Evolutionary conservation across 2,797 vertebrate genomes (phyloP), one percentile per base, ranked within the genome.

Genomic region (Pseudomugil tenellus): DNA sequence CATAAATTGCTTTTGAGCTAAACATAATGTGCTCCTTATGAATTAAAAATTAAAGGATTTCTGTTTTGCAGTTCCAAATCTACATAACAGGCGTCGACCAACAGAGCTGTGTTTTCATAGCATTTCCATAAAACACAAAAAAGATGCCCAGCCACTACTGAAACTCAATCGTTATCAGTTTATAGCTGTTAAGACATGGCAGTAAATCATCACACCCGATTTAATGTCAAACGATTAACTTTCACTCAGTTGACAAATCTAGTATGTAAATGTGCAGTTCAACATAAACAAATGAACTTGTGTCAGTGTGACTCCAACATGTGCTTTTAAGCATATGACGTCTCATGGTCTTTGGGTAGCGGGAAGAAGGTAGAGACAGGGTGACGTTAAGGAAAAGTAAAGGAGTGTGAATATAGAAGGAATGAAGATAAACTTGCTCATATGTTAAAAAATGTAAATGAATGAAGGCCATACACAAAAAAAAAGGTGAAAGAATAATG

Each of bases 401-500:
- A 61, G 1, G 16, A 35, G 16, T 23, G 26, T 14, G 48, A 32
- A 52, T 41, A 35, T 3, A 25, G 17, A n/a, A 48, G 12, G 55
- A 21, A 58, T 23, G 17, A 41, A 21, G 48, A 8, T 54, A 31
- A 55, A 13, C 13, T 13, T 10, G 6, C 12, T 25, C 4, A 29
- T 35, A 46, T 0, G 9, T 31, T 21, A 3, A 34, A 28, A 25
- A 11, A 32, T 37, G 16, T n/a, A 46, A 32, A 32, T 6, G 7
- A 32, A 6, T 32, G 32, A 32, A 26, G 14, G 37, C 1, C 37
- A 48, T 12, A 35, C 21, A 32, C 16, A 13, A 2, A 26, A 53
- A 28, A 34, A 37, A 63, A 76, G 70, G 52, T 57, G 58, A 23
- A 54, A 66, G 31, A 66, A 55, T 66, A 70, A 67, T 2, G 9